Conservation (phyloP, 1,140 invertebrate species). For the Polypedilum pembai region DNA sequence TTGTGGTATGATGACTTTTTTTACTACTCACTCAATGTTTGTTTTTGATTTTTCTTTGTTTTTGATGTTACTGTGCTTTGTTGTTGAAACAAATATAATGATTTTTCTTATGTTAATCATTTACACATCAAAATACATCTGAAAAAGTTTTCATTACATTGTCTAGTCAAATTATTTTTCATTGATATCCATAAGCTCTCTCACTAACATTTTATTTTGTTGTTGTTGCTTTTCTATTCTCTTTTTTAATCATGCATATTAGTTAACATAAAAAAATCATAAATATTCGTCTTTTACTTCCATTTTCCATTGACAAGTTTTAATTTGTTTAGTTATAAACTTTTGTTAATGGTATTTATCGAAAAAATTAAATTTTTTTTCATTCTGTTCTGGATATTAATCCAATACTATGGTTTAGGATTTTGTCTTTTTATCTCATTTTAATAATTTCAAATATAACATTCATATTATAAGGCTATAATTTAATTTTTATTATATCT, state of each 20-base stretch:
- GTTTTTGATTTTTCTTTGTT: conserved; percentile 14
- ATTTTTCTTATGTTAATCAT: not conserved
- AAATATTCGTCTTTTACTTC: not conserved
- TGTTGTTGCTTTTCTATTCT: not conserved
- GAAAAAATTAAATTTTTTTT: no score
- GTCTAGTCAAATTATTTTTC: not conserved
- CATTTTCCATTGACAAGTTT: not conserved
- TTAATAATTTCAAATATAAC: no score
- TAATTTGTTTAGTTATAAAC: not conserved
- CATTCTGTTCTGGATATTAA: no score
- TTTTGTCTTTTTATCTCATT: no score
- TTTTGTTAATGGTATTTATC: no score
- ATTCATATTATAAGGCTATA: no score
- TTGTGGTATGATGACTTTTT: conserved; percentile 28
- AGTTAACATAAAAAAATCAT: not conserved
- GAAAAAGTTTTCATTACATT: no score
- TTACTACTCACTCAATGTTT: not conserved
- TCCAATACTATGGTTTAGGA: no score
- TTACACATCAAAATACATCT: not conserved
- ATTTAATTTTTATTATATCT: conserved; percentile 3
- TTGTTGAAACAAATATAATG: not conserved
- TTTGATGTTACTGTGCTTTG: not conserved
- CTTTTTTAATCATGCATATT: not conserved
- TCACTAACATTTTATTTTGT: not conserved
- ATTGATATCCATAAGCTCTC: not conserved